Conservation (phyloP, 2,888 invertebrate species). For the Omphaloscelis lunosa region DNA sequence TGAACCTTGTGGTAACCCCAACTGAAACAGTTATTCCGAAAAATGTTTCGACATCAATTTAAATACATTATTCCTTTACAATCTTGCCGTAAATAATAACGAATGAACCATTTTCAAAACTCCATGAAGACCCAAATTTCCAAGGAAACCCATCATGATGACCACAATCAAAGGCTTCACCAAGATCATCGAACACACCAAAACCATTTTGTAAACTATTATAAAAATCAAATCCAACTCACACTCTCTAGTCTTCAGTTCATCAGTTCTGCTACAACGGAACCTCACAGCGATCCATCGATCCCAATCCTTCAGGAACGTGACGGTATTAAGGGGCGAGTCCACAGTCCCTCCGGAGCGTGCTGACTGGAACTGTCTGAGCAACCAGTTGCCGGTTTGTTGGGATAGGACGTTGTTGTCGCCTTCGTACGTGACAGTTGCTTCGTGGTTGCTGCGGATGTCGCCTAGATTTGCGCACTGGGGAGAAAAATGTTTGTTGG, state of each 20-base stretch:
- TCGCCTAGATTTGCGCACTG: conserved; percentile 96
- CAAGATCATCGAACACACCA: neutral
- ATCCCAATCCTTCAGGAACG: conserved; percentile 90
- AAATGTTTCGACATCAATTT: neutral
- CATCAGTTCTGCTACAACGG: conserved; percentile 69
- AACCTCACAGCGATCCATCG: conserved; percentile 71
- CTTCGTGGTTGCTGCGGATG: conserved; percentile 96
- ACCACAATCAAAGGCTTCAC: conserved; percentile 20
- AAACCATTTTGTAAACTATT: neutral
- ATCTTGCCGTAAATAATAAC: neutral
- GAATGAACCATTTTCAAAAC: neutral
- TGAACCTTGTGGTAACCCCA: conserved; percentile 32
- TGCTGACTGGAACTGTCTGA: conserved; percentile 92
- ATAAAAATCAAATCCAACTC: conserved; percentile 63
- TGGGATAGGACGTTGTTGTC: conserved; percentile 98
- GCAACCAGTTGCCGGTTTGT: conserved; percentile 97
- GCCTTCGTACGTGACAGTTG: conserved; percentile 97
- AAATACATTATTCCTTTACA: neutral
- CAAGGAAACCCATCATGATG: neutral
- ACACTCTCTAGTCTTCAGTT: conserved; percentile 82
- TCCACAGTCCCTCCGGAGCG: conserved; percentile 85
- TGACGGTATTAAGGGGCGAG: conserved; percentile 93
- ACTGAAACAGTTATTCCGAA: neutral
- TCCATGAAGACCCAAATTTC: neutral
- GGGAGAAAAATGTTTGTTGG: too few species aligned